Evolutionary conservation across 2,797 vertebrate genomes (phyloP).

Genomic region (Phalloptychus januarius): DNA sequence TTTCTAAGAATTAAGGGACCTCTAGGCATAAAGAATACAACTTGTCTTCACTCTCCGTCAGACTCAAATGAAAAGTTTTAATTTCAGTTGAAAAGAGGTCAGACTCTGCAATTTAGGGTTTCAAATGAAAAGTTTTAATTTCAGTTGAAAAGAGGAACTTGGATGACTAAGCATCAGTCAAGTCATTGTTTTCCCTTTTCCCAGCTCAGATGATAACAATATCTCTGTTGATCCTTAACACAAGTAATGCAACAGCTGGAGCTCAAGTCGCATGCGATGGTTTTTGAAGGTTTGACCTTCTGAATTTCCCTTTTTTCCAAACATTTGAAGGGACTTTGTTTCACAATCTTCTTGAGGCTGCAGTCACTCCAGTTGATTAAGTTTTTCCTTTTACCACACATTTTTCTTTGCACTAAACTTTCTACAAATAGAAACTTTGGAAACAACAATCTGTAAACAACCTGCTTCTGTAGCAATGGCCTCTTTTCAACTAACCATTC

Average conservation of each 20-base stretch:
- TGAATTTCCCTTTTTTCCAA: not conserved
- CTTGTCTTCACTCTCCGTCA: not conserved
- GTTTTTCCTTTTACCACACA: not conserved
- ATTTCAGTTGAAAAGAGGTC: not conserved
- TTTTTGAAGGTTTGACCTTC: not conserved
- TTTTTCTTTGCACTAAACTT: not conserved
- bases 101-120: not conserved
- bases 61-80: not conserved
- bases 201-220: not conserved
- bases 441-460: not conserved
- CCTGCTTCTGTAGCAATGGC: not conserved
- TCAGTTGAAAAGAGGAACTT: not conserved
- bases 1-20: too few species aligned
- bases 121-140: not conserved
- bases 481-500: not conserved
- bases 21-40: too few species aligned
- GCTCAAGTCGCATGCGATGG: not conserved
- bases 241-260: not conserved
- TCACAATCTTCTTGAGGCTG: not conserved
- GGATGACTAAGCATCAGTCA: not conserved
- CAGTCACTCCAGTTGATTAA: not conserved
- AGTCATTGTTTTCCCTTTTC: not conserved
- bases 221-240: not conserved
- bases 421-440: not conserved
- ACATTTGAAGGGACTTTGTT: not conserved